Base-by-base conservation (phyloP, 2,113 vertebrate species). In the Pangasianodon hypophthalmus region DNA sequence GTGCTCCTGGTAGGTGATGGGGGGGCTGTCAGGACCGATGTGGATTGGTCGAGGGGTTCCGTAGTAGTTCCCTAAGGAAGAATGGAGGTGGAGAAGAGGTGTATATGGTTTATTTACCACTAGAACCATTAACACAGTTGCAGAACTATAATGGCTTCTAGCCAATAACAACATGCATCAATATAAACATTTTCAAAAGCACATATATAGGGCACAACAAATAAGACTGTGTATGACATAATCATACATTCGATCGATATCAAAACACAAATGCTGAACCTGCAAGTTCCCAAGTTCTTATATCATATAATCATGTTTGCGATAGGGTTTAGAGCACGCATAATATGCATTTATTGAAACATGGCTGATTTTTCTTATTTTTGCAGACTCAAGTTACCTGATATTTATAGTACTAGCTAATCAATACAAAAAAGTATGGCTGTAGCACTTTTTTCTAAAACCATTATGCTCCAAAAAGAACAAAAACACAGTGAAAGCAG, bases 1-100 rank as follows among this genome's bases (percentile, higher is more conserved):
- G 90, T 97, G 96, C 80, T 96, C 96, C 94, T 96, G 96, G 92
- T 96, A 97, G 77, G 95, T 96, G 91, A 97, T 96, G 90, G 96
- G 96, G 52, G 96, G 95, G 90, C 95, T 96, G 37, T 97, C 96
- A 7, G 94, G 84, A 14, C 95, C 93, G 50, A 97, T 94, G 94
- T 97, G 96, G 24, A 97, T 94, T 0, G 96, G 96, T 50, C 96
- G 95, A 26, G 96, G 96, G 5, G 96, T 97, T 75, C 96, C 96
- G 87, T 97, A 97, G 91, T 97, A 97, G 91, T 97, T 97, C 50
- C 95, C 96, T 97, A 91, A 67, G 71, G 50, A 60, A 89, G 69
- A 32, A 21, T 87, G 46, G 46, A 89, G 54, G n/a, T 8, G 37
- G 29, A 85, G 26, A 75, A 75, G 44, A 62, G 0, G 7, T 6